A percentile compares a stretch with the other conserved stretches of the same genome.
phyloP scores from a whole-genome alignment of 2,113 vertebrate genomes.

The Paramisgurnus dabryanus region DNA sequence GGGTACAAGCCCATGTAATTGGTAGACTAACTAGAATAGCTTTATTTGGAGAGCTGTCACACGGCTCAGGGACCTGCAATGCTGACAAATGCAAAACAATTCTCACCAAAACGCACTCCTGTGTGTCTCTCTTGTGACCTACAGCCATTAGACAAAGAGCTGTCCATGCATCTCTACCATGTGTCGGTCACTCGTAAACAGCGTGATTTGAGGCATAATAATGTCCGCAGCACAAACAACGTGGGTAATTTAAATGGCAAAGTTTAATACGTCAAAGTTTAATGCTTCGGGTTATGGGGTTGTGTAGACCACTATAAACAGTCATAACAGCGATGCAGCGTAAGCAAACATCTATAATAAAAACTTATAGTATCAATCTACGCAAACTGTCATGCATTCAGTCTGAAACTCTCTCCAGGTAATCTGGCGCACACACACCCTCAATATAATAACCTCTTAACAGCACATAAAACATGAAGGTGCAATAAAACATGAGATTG shows the following conservation, averaged over 20 bases:
- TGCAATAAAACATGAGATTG: conserved; percentile 19
- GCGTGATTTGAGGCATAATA: too few relatives aligned
- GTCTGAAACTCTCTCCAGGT: background rate
- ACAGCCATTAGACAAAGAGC: conserved; percentile 1
- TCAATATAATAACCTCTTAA: conserved; percentile 10
- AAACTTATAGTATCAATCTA: too few relatives aligned
- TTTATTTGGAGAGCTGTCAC: conserved; percentile 42
- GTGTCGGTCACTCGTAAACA: conserved; percentile 38
- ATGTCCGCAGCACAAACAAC: too few relatives aligned
- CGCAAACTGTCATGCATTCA: too few relatives aligned
- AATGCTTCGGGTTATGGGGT: too few relatives aligned
- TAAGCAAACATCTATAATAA: too few relatives aligned
- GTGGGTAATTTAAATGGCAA: too few relatives aligned
- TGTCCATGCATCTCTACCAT: conserved; percentile 43
- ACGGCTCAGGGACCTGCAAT: background rate
- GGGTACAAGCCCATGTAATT: conserved; percentile 37
- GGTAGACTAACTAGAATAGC: conserved; percentile 23
- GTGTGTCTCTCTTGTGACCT: conserved; percentile 15
- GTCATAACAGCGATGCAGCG: too few relatives aligned
- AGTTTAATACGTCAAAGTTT: too few relatives aligned
- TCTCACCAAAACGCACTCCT: background rate
- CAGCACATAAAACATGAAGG: conserved; percentile 40
- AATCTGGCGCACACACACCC: conserved; percentile 38
- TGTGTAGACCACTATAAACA: too few relatives aligned
- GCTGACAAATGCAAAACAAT: conserved; percentile 37